Evolutionary conservation across 1,140 invertebrate species (phyloP), one percentile per base, ranked within the genome.

Genomic region (Cepaea nemoralis): DNA sequence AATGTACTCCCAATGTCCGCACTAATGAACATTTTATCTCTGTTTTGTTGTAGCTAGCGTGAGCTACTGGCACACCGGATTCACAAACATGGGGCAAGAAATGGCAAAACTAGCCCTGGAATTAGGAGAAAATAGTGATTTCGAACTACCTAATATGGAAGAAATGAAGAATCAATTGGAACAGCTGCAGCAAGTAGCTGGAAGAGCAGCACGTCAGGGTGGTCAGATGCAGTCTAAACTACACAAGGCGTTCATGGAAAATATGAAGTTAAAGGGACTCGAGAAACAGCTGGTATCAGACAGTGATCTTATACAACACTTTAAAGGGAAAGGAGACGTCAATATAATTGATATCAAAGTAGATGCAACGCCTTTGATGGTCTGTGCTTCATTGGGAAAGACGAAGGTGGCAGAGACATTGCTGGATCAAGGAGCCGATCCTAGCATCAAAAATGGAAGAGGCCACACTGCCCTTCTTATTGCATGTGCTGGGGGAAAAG

Each of bases 391-490:
- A 33, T 10, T 59, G 50, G 75, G 55, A 5, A 19, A 35, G 3
- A 77, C 3, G 0, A n/a, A 37, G 27, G n/a, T 77, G 3, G 24
- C 39, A n/a, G 55, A 35, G 14, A 40, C 14, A 39, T 63, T 77
- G 16, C 55, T 77, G 5, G 39, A 76, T 31, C 27, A 39, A 40
- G 37, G 59, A 0, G 31, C 33, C 0, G 24, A 66, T 39, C 19
- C 31, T 35, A 40, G 66, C 12, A 31, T 50, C 0, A 59, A 39
- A 42, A n/a, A 45, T 37, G 22, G 42, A 40, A 59, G 37, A 35
- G 75, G 75, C 6, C 22, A 16, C 22, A 77, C 75, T 39, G 75
- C 55, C 33, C 35, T 77, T 3, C 63, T 77, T 50, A 35, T 77
- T 22, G 75, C 75, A 31, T 59, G 24, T n/a, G 35, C 31, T 27